Conservation (phyloP, 2,888 invertebrate species). For the Hoplodrina blanda region DNA sequence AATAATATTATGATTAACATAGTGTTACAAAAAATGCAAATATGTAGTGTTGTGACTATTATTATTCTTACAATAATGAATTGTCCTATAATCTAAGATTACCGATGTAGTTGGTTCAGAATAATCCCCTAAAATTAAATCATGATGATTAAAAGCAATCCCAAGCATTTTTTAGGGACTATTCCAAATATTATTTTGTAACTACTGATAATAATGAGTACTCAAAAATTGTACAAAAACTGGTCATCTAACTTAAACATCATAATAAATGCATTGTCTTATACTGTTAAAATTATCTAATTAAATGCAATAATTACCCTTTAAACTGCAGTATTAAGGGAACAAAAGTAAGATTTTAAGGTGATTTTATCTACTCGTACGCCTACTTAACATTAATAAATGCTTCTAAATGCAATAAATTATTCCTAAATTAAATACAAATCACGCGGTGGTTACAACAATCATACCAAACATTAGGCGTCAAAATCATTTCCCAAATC, state of each 20-base stretch:
- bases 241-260: slow-evolving; percentile 67
- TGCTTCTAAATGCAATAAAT: slow-evolving; percentile 88
- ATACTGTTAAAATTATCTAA: slow-evolving; percentile 65
- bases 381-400: slow-evolving; percentile 72
- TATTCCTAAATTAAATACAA: slow-evolving; percentile 84
- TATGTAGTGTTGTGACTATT: slow-evolving; percentile 57
- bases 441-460: slow-evolving; percentile 87
- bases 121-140: slow-evolving; percentile 83
- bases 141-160: slow-evolving; percentile 43
- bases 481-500: slow-evolving; percentile 68
- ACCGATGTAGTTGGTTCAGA: slow-evolving; percentile 77
- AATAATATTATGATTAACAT: slow-evolving; percentile 51
- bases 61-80: slow-evolving; percentile 56
- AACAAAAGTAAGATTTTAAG: slow-evolving; percentile 47
- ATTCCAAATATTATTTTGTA: slow-evolving; percentile 82
- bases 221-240: slow-evolving; percentile 81
- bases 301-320: slow-evolving; percentile 68
- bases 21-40: slow-evolving; percentile 60
- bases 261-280: slow-evolving; percentile 81
- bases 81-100: slow-evolving; percentile 57
- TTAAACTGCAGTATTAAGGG: slow-evolving; percentile 68
- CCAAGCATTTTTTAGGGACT: slow-evolving; percentile 79
- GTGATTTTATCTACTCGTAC: slow-evolving; percentile 57
- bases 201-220: slow-evolving; percentile 71
- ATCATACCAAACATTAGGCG: slow-evolving; percentile 71